Percentiles rank a stretch among this genome's conserved stretches.
These are phyloP conservation scores for Nannoperca obscura DNA, from an alignment of 2,797 vertebrate genomes.

Conservation along the genomic window DNA sequence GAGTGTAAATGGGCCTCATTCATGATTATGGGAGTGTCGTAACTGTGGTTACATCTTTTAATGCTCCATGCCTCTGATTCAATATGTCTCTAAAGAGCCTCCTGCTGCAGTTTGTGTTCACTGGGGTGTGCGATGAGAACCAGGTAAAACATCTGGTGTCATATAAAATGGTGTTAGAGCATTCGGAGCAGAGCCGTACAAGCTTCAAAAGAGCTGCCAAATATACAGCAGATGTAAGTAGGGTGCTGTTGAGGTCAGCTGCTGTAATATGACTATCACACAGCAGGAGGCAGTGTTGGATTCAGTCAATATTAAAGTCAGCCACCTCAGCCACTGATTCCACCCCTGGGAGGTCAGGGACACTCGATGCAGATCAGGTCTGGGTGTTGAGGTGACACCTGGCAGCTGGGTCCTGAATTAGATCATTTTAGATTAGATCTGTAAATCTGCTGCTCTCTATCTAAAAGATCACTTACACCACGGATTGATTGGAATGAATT, in stretches of 20 bases:
- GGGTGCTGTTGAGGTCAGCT: constrained; percentile 57
- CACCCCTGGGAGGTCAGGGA: constrained; percentile 21
- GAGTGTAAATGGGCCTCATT: constrained; percentile 61
- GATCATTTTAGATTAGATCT: constrained; percentile 53
- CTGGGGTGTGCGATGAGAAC: constrained; percentile 66
- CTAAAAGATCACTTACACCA: constrained; percentile 56
- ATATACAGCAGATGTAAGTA: constrained; percentile 56
- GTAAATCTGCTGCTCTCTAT: constrained; percentile 42
- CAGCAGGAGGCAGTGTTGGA: constrained; percentile 65
- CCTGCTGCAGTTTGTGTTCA: constrained; percentile 47
- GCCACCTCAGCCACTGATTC: constrained; percentile 22
- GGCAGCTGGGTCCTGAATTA: constrained; percentile 44
- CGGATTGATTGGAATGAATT: constrained; percentile 69
- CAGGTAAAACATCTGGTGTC: constrained; percentile 76
- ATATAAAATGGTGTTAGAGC: constrained; percentile 69
- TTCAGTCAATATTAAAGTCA: constrained; percentile 21
- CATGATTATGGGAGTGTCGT: constrained; percentile 60
- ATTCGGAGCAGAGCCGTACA: constrained; percentile 50
- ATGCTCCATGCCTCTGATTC: constrained; percentile 44
- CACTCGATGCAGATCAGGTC: constrained; percentile 20
- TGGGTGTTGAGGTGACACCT: constrained; percentile 51
- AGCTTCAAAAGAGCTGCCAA: constrained; percentile 57
- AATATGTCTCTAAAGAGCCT: constrained; percentile 53
- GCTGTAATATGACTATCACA: constrained; percentile 36
- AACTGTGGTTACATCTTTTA: constrained; percentile 61